A percentile compares a stretch with the other conserved stretches of the same genome.
These are phyloP conservation scores for Ormyrus pomaceus DNA, from an alignment of 2,888 invertebrate genomes.

Conservation along the genomic window DNA sequence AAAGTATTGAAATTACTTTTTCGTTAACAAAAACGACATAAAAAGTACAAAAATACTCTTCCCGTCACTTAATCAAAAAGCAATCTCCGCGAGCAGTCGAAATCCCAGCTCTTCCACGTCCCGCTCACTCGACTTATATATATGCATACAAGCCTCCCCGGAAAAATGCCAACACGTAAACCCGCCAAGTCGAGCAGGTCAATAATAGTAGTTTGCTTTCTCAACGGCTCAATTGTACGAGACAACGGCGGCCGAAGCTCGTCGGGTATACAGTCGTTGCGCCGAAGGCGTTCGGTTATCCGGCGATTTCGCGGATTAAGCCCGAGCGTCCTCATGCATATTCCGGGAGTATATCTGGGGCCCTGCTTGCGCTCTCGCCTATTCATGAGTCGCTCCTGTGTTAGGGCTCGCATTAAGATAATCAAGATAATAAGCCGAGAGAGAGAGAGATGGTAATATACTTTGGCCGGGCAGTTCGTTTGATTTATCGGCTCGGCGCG, in stretches of 20 bases:
- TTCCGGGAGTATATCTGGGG: background rate
- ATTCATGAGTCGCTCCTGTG: constrained; percentile 23
- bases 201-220: constrained; percentile 31
- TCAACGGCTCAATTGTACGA: constrained; percentile 6
- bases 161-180: too few relatives aligned
- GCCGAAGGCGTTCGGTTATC: constrained; percentile 21
- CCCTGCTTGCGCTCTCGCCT: background rate
- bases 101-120: too few relatives aligned
- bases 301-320: constrained; percentile 41
- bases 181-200: background rate
- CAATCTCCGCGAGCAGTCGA: too few relatives aligned
- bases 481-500: constrained; percentile 32
- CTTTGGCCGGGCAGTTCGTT: constrained; percentile 26
- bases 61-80: too few relatives aligned
- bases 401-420: constrained; percentile 37
- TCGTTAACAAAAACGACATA: too few relatives aligned
- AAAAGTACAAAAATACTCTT: too few relatives aligned
- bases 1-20: too few relatives aligned
- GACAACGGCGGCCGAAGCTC: constrained; percentile 3
- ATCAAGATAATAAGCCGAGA: constrained; percentile 50
- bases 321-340: constrained; percentile 24
- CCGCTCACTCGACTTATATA: too few relatives aligned
- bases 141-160: too few relatives aligned
- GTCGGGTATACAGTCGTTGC: background rate
- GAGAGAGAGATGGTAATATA: constrained; percentile 5